phyloP scores from a whole-genome alignment of 2,888 invertebrate species.

The Lordiphosa andalusiaca region DNA sequence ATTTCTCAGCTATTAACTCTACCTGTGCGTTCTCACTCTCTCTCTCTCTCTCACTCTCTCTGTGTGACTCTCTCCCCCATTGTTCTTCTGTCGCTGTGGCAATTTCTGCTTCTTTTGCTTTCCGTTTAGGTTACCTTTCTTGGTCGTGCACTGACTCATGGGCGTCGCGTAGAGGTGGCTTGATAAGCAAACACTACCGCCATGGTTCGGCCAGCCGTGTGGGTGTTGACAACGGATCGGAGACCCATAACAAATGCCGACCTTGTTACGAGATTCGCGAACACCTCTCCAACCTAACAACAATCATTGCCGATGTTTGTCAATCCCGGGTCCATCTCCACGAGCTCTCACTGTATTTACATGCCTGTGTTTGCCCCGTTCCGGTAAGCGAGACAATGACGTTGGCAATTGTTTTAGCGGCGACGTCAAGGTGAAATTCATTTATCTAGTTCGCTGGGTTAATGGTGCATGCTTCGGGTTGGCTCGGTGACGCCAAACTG shows the following conservation, averaged over 20 bases:
- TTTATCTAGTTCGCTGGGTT: constrained; percentile 64
- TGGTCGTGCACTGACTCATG: constrained; percentile 67
- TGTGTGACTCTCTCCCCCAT: constrained; percentile 21
- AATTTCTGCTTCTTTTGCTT: constrained; percentile 47
- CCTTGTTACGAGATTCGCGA: constrained; percentile 38
- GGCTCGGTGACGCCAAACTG: constrained; percentile 14
- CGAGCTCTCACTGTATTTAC: constrained; percentile 40
- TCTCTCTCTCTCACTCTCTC: constrained; percentile 1
- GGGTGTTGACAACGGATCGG: constrained; percentile 40
- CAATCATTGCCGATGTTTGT: constrained; percentile 10
- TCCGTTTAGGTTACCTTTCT: constrained; percentile 62
- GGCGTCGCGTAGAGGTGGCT: constrained; percentile 40
- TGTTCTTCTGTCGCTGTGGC: constrained; percentile 49
- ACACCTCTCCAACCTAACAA: constrained; percentile 14
- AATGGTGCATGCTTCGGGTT: constrained; percentile 46
- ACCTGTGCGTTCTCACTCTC: constrained; percentile 36
- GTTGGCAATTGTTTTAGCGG: constrained; percentile 48
- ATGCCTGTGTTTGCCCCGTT: constrained; percentile 16
- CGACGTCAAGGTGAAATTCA: constrained; percentile 71
- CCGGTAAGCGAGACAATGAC: constrained; percentile 57
- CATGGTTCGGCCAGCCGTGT: constrained; percentile 38
- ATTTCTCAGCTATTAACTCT: constrained; percentile 47
- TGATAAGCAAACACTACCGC: constrained; percentile 50
- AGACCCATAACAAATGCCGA: constrained; percentile 34
- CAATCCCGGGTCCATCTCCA: constrained; percentile 19